phyloP scores from a whole-genome alignment of 2,888 invertebrate genomes.

The Branchipolynoe longqiensis region DNA sequence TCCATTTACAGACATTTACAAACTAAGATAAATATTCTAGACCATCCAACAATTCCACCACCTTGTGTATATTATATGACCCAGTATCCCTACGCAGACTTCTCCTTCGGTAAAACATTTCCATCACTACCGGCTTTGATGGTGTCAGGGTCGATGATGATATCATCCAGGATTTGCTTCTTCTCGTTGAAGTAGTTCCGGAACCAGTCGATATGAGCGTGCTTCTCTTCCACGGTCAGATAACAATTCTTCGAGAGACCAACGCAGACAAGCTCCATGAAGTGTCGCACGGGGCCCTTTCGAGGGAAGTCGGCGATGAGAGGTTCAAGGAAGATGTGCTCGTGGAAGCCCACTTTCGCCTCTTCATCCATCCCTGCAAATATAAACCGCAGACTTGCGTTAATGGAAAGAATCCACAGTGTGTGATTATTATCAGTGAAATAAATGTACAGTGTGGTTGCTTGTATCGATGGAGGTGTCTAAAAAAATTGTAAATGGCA shows the following conservation, averaged over 20 bases:
- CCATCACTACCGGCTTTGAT: background rate
- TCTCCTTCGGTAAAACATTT: too few species aligned
- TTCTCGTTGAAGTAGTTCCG: conserved; percentile 93
- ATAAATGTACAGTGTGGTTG: too few species aligned
- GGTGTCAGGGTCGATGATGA: conserved; percentile 83
- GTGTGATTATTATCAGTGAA: too few species aligned
- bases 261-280: conserved; percentile 97
- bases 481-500: too few species aligned
- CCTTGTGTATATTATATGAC: too few species aligned
- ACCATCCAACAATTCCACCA: too few species aligned
- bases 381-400: too few species aligned
- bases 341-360: conserved; percentile 89
- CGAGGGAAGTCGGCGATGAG: conserved; percentile 92
- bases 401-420: too few species aligned
- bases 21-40: too few species aligned
- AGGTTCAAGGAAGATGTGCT: conserved; percentile 95
- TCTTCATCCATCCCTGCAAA: conserved; percentile 81
- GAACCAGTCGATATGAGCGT: conserved; percentile 95
- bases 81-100: too few species aligned
- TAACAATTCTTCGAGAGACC: conserved; percentile 97
- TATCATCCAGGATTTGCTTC: conserved; percentile 83
- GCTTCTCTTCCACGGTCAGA: conserved; percentile 92
- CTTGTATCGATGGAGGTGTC: too few species aligned
- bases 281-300: conserved; percentile 94
- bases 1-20: too few species aligned